Base-by-base conservation (phyloP, 2,797 vertebrate genomes). In the Betta splendens region DNA sequence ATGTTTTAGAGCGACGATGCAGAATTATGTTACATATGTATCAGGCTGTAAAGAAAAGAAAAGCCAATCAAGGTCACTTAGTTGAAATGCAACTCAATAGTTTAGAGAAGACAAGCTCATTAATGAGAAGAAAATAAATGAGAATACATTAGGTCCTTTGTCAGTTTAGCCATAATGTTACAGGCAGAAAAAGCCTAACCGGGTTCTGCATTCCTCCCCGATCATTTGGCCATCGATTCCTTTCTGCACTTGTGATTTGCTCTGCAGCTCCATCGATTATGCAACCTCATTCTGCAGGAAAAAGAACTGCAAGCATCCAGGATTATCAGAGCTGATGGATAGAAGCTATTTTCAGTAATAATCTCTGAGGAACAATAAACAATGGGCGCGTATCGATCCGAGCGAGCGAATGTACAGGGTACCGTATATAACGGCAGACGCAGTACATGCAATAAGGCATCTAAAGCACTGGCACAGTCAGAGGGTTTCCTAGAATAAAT, bases 371-470 rank as follows among this genome's bases (percentile, higher is more conserved):
- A 54, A 54, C 33, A 46, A 64, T 54, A 65, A 79, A 61, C 29
- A 78, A 32, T 58, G 66, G 57, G 20, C 40, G 31, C 17, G 1
- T 59, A 81, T 83, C 45, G 72, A 81, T 77, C 68, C 28, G 16
- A 44, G 9, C 12, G 25, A 35, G 57, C 22, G 5, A 15, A 36
- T 54, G 75, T 44, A 55, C 21, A 57, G 9, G 4, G 4, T 29
- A 22, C 5, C 31, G 26, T 26, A 29, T 43, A 8, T 32, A 32
- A 32, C 23, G 38, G 29, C 28, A 58, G 13, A 48, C 9, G 18
- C 21, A 54, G 56, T 48, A 18, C 16, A 18, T 22, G 17, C 37
- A 9, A 38, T 23, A 32, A 59, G 36, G 42, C 17, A 37, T 32
- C 7, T 22, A 13, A 63, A 54, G 39, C 5, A 40, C 6, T 43